These are phyloP conservation scores for Ophiothrix spiculata DNA, from an alignment of 35 echinoderm and acorn worm genomes.

Conservation along the genomic window DNA sequence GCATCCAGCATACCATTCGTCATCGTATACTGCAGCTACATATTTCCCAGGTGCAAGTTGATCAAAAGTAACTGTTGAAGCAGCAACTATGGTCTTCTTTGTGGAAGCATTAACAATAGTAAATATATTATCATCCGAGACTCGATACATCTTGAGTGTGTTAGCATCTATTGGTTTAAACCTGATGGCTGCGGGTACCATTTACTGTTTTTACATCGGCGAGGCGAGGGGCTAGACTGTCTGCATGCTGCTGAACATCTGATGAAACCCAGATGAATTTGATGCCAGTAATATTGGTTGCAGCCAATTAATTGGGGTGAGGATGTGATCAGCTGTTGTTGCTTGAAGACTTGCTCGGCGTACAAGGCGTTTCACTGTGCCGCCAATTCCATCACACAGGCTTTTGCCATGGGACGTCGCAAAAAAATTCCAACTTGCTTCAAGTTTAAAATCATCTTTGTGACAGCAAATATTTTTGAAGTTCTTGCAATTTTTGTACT, in stretches of 20 bases:
- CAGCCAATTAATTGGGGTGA: neutral
- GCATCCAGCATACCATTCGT: constrained; percentile 32
- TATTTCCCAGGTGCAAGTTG: neutral
- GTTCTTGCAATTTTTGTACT: constrained; percentile 52
- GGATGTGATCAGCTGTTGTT: constrained; percentile 8
- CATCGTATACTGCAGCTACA: constrained; percentile 23
- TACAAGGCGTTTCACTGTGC: constrained; percentile 43
- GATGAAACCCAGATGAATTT: constrained; percentile 10
- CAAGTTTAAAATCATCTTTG: neutral
- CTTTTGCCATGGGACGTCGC: constrained; percentile 52
- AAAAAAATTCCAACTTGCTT: constrained; percentile 44
- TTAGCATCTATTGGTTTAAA: constrained; percentile 37
- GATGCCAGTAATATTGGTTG: constrained; percentile 1
- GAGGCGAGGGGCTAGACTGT: constrained; percentile 8
- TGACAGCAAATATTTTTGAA: constrained; percentile 40
- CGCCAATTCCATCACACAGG: constrained; percentile 54
- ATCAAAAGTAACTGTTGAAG: too few relatives aligned
- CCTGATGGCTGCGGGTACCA: constrained; percentile 16
- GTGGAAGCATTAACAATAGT: too few relatives aligned
- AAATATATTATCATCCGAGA: too few relatives aligned
- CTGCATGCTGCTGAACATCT: neutral
- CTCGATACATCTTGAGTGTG: neutral
- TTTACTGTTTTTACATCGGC: constrained; percentile 35
- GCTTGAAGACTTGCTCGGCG: constrained; percentile 23
- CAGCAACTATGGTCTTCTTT: too few relatives aligned